phyloP scores from a whole-genome alignment of 2,797 vertebrate genomes.

The Artibeus jamaicensis region DNA sequence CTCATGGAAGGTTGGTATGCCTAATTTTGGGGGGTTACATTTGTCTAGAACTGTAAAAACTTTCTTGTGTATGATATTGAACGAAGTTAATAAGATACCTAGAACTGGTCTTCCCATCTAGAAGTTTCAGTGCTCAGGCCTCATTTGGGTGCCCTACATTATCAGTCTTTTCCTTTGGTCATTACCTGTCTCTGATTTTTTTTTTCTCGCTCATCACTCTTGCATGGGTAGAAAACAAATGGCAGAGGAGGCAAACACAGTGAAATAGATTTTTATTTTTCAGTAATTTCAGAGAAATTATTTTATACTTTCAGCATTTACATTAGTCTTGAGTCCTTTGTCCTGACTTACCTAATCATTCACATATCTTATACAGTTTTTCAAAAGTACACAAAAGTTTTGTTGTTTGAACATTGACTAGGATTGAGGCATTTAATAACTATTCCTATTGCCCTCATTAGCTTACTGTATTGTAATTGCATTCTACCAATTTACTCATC shows the following conservation, averaged over 20 bases:
- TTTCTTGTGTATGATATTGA: background rate
- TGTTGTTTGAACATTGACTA: background rate
- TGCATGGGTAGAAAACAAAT: background rate
- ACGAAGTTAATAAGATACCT: background rate
- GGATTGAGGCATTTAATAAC: background rate
- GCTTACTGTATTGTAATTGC: background rate
- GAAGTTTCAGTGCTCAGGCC: background rate
- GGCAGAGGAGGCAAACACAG: background rate
- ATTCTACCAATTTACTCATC: background rate
- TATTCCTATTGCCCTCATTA: background rate
- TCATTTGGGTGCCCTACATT: background rate
- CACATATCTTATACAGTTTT: background rate
- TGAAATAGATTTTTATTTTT: conserved; percentile 30
- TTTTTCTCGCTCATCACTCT: background rate
- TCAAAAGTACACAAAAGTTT: background rate
- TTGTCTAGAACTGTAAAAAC: background rate
- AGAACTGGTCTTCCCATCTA: background rate
- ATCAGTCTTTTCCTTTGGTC: background rate
- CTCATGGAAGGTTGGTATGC: background rate
- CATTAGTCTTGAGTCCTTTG: background rate
- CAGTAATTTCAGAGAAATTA: conserved; percentile 9
- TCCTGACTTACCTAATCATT: background rate
- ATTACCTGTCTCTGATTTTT: background rate
- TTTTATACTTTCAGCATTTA: background rate
- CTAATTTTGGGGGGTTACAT: background rate